These are phyloP conservation scores for Dasypolia templi DNA, from an alignment of 2,888 invertebrate genomes.

Conservation along the genomic window DNA sequence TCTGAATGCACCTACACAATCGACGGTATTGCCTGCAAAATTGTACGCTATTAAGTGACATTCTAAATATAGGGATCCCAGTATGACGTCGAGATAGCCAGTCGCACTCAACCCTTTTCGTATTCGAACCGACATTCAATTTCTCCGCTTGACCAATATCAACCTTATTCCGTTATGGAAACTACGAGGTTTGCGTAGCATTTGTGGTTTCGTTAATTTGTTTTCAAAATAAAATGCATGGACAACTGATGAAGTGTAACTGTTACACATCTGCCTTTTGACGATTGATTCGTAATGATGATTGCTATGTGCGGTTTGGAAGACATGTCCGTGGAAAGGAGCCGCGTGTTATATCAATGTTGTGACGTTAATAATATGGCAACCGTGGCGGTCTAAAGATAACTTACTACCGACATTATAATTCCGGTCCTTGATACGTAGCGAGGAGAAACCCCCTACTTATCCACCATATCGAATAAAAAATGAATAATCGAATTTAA, in stretches of 20 bases:
- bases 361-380: slow-evolving; percentile 83
- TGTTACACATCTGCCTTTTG: slow-evolving; percentile 86
- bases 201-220: slow-evolving; percentile 50
- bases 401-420: slow-evolving; percentile 82
- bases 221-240: slow-evolving; percentile 65
- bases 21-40: slow-evolving; percentile 87
- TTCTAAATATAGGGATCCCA: slow-evolving; percentile 87
- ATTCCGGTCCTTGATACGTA: slow-evolving; percentile 76
- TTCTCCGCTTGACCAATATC: slow-evolving; percentile 53
- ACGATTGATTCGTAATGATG: slow-evolving; percentile 71
- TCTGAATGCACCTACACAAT: slow-evolving; percentile 89
- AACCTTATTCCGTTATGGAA: slow-evolving; percentile 57
- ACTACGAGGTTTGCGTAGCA: slow-evolving; percentile 54
- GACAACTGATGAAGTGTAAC: slow-evolving; percentile 83
- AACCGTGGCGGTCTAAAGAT: slow-evolving; percentile 78
- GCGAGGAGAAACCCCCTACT: slow-evolving; percentile 67
- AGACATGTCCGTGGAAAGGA: slow-evolving; percentile 81
- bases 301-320: slow-evolving; percentile 81
- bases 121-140: slow-evolving; percentile 69
- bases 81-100: slow-evolving; percentile 81
- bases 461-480: slow-evolving; percentile 68
- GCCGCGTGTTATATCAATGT: slow-evolving; percentile 79
- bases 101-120: slow-evolving; percentile 80
- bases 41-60: slow-evolving; percentile 89
- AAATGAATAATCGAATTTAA: slow-evolving; percentile 68